These are phyloP conservation scores for Sycobia sp. DNA, from an alignment of 1,140 invertebrate species.

Conservation along the genomic window DNA sequence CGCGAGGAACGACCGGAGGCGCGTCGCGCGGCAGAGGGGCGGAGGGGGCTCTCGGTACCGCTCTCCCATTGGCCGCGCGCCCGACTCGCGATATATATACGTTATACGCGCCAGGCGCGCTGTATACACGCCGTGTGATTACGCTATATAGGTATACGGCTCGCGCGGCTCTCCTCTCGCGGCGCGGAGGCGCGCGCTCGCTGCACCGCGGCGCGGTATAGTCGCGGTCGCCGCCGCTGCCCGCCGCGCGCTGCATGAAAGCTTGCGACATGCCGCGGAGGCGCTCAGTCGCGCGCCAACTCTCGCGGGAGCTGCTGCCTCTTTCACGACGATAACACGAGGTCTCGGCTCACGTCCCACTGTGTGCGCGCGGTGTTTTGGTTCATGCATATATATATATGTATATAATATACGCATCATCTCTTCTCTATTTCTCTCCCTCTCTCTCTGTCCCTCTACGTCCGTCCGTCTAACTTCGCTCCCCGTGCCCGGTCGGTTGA, in stretches of 20 bases:
- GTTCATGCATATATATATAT: too few relatives aligned
- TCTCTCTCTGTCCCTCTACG: too few relatives aligned
- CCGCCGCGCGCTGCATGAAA: slow-evolving; percentile 31
- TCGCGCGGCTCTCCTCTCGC: not conserved
- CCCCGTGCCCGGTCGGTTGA: too few relatives aligned
- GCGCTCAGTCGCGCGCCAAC: slow-evolving; percentile 58
- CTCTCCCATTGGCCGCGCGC: too few relatives aligned
- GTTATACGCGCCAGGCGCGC: not conserved
- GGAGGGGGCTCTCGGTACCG: not conserved
- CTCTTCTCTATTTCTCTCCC: too few relatives aligned
- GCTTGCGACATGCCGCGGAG: slow-evolving; percentile 56
- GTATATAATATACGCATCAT: too few relatives aligned
- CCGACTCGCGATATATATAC: not conserved
- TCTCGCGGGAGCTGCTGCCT: slow-evolving; percentile 41
- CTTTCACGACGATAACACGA: too few relatives aligned
- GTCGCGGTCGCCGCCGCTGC: not conserved
- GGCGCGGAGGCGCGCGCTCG: not conserved
- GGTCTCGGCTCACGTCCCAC: too few relatives aligned
- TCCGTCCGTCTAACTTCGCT: too few relatives aligned
- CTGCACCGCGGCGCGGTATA: not conserved
- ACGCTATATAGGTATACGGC: too few relatives aligned
- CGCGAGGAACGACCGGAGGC: not conserved
- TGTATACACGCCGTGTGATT: too few relatives aligned
- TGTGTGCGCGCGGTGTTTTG: too few relatives aligned
- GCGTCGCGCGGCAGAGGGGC: not conserved